These are phyloP conservation scores for Euzetes globulus DNA, from an alignment of 2,888 invertebrate species.

Conservation along the genomic window DNA sequence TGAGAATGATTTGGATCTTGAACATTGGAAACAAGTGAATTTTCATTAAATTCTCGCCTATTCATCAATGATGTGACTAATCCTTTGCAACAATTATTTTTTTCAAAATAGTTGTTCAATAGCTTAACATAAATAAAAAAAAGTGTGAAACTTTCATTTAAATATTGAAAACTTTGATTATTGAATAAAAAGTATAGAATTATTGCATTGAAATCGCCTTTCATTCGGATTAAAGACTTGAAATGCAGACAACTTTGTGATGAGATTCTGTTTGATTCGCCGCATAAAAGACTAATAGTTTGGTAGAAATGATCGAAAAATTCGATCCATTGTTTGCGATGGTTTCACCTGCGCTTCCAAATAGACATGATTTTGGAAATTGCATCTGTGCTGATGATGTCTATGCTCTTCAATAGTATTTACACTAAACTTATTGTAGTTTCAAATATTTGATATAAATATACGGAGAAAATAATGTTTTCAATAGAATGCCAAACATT, in stretches of 20 bases:
- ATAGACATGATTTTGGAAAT: neutral
- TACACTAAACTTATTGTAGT: slow-evolving; percentile 20
- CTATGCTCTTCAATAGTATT: neutral
- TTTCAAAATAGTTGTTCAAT: too few species aligned
- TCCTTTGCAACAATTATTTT: too few species aligned
- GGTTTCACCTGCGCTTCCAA: slow-evolving; percentile 21
- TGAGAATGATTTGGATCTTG: too few species aligned
- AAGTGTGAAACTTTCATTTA: too few species aligned
- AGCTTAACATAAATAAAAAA: too few species aligned
- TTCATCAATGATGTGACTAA: too few species aligned
- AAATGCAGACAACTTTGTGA: neutral
- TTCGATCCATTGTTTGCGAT: slow-evolving; percentile 17
- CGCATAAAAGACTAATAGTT: neutral
- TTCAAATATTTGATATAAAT: slow-evolving; percentile 20
- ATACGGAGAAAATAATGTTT: slow-evolving; percentile 20
- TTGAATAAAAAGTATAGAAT: neutral
- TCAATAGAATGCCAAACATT: slow-evolving; percentile 3
- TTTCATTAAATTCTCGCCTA: too few species aligned
- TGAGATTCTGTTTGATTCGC: neutral
- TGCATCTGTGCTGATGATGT: neutral
- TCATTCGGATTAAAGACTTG: slow-evolving; percentile 14
- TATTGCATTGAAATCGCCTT: neutral
- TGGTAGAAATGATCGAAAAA: neutral
- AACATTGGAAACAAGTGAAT: too few species aligned
- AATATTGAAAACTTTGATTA: neutral